A percentile compares a stretch with the other conserved stretches of the same genome.
These are phyloP conservation scores for Cardiocondyla obscurior DNA, from an alignment of 1,140 invertebrate genomes.

Conservation along the genomic window DNA sequence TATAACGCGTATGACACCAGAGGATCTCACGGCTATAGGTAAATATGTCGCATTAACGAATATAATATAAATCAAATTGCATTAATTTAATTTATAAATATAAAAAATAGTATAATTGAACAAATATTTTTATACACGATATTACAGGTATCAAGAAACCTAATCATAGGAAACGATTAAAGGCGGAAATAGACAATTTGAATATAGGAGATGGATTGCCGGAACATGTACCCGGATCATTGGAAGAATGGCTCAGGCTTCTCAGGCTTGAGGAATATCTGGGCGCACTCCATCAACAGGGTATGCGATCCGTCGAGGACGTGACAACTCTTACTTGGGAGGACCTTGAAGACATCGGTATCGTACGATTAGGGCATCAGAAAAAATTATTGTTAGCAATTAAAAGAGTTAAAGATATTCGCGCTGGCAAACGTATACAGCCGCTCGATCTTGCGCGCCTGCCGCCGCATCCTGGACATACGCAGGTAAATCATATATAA, in stretches of 20 bases:
- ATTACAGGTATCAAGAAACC: slow-evolving; percentile 94
- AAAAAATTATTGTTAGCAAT: slow-evolving; percentile 99
- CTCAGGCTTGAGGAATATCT: slow-evolving; percentile 96
- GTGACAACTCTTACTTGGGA: slow-evolving; percentile 98
- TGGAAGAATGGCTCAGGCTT: slow-evolving; percentile 97
- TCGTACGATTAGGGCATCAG: slow-evolving; percentile 97
- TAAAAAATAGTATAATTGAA: background rate
- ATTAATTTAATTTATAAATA: background rate
- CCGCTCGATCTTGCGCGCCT: slow-evolving; percentile 85
- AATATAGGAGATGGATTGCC: slow-evolving; percentile 97
- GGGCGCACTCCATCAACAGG: slow-evolving; percentile 94
- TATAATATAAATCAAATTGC: background rate
- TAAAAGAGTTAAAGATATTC: slow-evolving; percentile 97
- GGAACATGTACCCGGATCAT: slow-evolving; percentile 94
- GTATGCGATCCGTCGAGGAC: slow-evolving; percentile 96
- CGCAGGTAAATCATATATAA: slow-evolving; percentile 79
- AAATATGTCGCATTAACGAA: background rate
- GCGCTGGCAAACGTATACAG: slow-evolving; percentile 92
- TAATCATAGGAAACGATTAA: slow-evolving; percentile 97
- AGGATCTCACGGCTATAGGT: slow-evolving; percentile 93
- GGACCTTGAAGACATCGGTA: slow-evolving; percentile 99
- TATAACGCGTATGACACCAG: slow-evolving; percentile 98
- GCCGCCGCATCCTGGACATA: slow-evolving; percentile 85
- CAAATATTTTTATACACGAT: background rate
- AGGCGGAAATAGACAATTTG: slow-evolving; percentile 97